Conservation (phyloP, 2,797 vertebrate species). For the Champsocephalus gunnari region DNA sequence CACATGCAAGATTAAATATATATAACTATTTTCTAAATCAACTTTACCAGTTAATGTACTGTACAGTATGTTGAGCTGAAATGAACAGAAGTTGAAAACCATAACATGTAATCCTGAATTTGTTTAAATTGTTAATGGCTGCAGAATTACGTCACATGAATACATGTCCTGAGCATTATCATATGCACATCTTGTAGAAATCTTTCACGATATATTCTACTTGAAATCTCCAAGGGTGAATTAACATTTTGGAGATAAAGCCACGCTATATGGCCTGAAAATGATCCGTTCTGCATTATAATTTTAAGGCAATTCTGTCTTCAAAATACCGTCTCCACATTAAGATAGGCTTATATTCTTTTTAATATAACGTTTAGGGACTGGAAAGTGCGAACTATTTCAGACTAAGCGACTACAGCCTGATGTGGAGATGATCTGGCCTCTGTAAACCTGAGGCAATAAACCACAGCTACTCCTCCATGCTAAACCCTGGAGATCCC, state of each 20-base stretch:
- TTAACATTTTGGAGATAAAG: not conserved
- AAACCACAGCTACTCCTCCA: conserved; percentile 61
- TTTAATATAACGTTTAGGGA: not conserved
- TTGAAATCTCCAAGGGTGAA: not conserved
- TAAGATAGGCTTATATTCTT: not conserved
- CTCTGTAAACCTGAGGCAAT: conserved; percentile 54
- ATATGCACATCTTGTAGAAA: not conserved
- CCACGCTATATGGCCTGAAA: not conserved
- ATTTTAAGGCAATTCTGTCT: not conserved
- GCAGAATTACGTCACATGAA: conserved; percentile 2
- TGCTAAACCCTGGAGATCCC: conserved; percentile 63
- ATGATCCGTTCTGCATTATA: not conserved
- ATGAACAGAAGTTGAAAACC: not conserved
- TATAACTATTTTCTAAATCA: no score
- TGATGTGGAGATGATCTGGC: conserved; percentile 35
- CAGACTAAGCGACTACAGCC: conserved; percentile 3
- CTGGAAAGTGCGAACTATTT: not conserved
- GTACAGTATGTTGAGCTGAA: no score
- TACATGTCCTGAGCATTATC: not conserved
- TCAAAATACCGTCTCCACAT: not conserved
- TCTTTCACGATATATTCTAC: not conserved
- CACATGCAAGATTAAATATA: not conserved
- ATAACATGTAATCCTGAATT: not conserved
- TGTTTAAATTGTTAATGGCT: conserved; percentile 4
- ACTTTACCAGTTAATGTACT: no score